Base-by-base conservation (phyloP, 2,888 invertebrate genomes). In the Gandaritis pyraliata region DNA sequence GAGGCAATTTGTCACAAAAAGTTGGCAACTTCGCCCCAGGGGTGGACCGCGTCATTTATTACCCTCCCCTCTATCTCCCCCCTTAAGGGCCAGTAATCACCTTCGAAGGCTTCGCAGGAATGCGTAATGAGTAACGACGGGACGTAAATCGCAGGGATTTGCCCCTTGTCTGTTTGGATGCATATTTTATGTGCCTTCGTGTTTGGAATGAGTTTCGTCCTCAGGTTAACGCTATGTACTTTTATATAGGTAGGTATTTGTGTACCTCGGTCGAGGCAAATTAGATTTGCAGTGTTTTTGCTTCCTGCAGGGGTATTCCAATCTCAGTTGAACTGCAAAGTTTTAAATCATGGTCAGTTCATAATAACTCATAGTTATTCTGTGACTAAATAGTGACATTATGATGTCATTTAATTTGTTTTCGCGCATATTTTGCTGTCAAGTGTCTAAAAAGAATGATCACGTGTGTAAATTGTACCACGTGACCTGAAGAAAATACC, bases 1-100 rank as follows among this genome's bases (percentile, higher is more conserved):
- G 80, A 77, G 78, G 87, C 83, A 89, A 90, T 90, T 90, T 91
- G 90, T 90, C 90, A 91, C 87, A 89, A 89, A 90, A 90, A 90
- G 88, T 90, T 87, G 81, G 81, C 82, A 83, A 86, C 84, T 86
- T 83, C 77, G 75, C 83, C 88, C 88, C 82, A 65, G 68, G 78
- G 82, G 80, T 71, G 72, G 75, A 68, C 68, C 65, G 71, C 74
- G 82, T 88, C 90, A 90, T 90, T 90, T 89, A 89, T 88, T 85
- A 87, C 76, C 74, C 76, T 67, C 77, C 71, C 77, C 87, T 38
- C 1, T n/a, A 38, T 85, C 58, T 41, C 58, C 68, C 78, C 87
- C 86, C 86, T 83, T 81, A 85, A 89, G 88, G 89, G 87, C 82
- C 85, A 79, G 87, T 88, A 88, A 90, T 88, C 79, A 77, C 88